Conservation (phyloP, 2,797 vertebrate species). For the Tolypeutes matacus region DNA sequence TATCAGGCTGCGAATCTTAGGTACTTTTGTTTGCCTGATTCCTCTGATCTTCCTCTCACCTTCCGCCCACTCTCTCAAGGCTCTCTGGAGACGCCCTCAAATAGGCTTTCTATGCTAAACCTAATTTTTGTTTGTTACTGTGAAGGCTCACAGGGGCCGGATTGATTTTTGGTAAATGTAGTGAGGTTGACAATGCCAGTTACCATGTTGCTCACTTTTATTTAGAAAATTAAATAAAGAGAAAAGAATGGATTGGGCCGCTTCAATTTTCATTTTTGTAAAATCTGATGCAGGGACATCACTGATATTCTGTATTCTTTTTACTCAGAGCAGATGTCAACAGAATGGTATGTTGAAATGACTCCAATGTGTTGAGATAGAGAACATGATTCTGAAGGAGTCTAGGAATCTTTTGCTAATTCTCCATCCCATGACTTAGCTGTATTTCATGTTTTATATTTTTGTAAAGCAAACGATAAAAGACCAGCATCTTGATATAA, state of each 20-base stretch:
- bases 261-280: neutral
- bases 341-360: neutral
- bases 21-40: neutral
- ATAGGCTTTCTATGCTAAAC: neutral
- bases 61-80: neutral
- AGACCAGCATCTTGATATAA: neutral
- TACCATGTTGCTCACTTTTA: neutral
- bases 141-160: neutral
- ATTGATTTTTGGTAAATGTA: neutral
- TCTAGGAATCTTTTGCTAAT: neutral
- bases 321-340: neutral
- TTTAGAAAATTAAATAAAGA: slow-evolving; percentile 21
- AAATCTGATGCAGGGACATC: neutral
- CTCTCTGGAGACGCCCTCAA: neutral
- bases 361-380: neutral
- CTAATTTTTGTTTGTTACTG: neutral
- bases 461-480: slow-evolving; percentile 30
- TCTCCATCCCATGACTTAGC: neutral
- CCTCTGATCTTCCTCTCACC: neutral
- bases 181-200: neutral
- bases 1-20: neutral
- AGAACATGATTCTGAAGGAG: slow-evolving; percentile 47
- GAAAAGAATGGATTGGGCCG: neutral
- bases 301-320: slow-evolving; percentile 31
- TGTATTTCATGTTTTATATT: slow-evolving; percentile 25